Evolutionary conservation across 2,797 vertebrate species (phyloP), one percentile per base, ranked within the genome.

Genomic region (Ctenochaetus hawaiiensis): DNA sequence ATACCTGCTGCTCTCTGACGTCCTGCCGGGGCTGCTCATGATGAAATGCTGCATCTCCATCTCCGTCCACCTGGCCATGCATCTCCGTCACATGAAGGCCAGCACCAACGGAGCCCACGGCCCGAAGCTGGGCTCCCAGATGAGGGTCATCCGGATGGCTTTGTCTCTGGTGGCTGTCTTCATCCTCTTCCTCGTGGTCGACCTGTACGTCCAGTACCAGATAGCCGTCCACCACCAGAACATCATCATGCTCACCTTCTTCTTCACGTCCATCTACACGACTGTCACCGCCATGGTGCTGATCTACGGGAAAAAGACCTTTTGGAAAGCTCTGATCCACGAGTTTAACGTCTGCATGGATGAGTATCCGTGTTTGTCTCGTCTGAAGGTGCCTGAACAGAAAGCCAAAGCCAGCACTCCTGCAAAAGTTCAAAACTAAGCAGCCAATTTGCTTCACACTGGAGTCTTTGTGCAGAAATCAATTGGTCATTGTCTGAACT

Each of bases 31-130:
- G 2, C 5, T 93, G 65, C 2, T 96, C 48, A 94, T 95, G 94
- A 57, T 93, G 0, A 95, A 95, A 79, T 92, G 93, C 84, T 95
- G 95, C 89, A 73, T 96, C 75, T 96, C 95, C 65, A 94, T 95
- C 81, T 92, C 92, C 0, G 20, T 93, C 59, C 94, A 96, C 77
- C 79, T 95, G 68, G 84, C 80, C 26, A 76, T 91, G 47, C 95
- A 96, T 61, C 94, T 96, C n/a, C 91, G 39, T 4, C 82, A 93
- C 86, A 95, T 96, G 94, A 95, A 93, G 62, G 88, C 92, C 73
- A 95, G 89, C 82, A 87, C 72, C 72, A 95, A 95, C 30, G 93
- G 93, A 1, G 76, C 86, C 41, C 94, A 93, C 68, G 6, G 49
- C 13, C 95, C 94, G 0, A 95, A 94, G 68, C 87, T 94, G 34